Percentiles rank a stretch among this genome's conserved stretches.
These are phyloP conservation scores for Coregonus ussuriensis DNA, from an alignment of 2,797 vertebrate genomes.

Conservation along the genomic window DNA sequence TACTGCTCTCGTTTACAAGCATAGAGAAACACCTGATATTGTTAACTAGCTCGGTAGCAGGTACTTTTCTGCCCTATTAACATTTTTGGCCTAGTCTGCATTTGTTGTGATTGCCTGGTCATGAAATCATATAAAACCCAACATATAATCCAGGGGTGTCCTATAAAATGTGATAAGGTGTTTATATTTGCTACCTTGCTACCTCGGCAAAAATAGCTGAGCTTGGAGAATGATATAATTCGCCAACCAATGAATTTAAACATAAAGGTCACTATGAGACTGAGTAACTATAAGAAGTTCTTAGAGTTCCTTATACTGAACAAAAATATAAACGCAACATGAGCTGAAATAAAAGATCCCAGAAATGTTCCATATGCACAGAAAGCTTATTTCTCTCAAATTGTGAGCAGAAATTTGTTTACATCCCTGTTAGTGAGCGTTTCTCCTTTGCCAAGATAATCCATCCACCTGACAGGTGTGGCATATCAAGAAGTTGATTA, in stretches of 20 bases:
- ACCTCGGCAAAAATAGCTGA: conserved; percentile 1
- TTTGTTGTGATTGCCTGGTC: not conserved
- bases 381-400: too few relatives aligned
- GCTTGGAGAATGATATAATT: conserved; percentile 33
- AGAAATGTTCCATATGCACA: too few relatives aligned
- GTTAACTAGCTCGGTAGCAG: conserved; percentile 32
- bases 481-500: too few relatives aligned
- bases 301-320: not conserved
- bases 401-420: too few relatives aligned
- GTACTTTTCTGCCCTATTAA: conserved; percentile 4
- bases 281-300: not conserved
- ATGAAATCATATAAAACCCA: not conserved
- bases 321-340: too few relatives aligned
- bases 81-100: not conserved
- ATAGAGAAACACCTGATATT: conserved; percentile 32
- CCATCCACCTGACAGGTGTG: too few relatives aligned
- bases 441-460: too few relatives aligned
- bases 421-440: too few relatives aligned
- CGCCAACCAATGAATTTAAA: not conserved
- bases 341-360: too few relatives aligned
- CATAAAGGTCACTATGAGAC: conserved; percentile 17
- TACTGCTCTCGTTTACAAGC: not conserved
- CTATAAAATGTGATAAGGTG: not conserved
- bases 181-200: conserved; percentile 3
- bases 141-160: not conserved